Evolutionary conservation across 2,113 vertebrate genomes (phyloP), one percentile per base, ranked within the genome.

Genomic region (Cariama cristata): DNA sequence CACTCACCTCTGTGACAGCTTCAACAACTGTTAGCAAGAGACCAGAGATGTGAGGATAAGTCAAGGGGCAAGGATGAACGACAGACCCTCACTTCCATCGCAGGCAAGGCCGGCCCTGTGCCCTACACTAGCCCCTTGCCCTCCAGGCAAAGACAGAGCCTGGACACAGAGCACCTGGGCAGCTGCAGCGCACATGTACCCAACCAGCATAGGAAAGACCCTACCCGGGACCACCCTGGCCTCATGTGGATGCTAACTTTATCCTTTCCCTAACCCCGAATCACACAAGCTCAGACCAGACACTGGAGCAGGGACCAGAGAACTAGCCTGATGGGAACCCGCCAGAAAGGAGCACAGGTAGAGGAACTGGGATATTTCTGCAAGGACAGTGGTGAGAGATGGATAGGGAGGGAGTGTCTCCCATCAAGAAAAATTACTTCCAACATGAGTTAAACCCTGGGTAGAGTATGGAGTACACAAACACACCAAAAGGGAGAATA

Each of bases 181-280:
- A 86, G 44, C 22, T 0, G 0, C 2, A 2, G 19, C 22, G 27
- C 75, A 62, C 42, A 68, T 14, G 59, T 20, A 24, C 9, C 11
- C 50, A 18, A 38, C 9, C 40, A 52, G 22, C n/a, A 60, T 2
- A 8, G 18, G 21, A 59, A 35, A 53, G 30, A 56, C 42, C 22
- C n/a, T 45, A 8, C 27, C 8, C 64, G 33, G 33, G 33, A 77
- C 15, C 38, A 44, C 19, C 22, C 11, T 40, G 53, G 60, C 64
- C 53, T 71, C 30, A n/a, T 2, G 2, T 18, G 10, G 5, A 14
- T 62, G n/a, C 12, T 74, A 59, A 63, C 28, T 47, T 55, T 28
- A 79, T 63, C 56, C 74, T 45, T 62, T 44, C 9, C 28, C 47
- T 42, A 45, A 67, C 28, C 30, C 22, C 16, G 52, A 91, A 32